Evolutionary conservation across 2,888 invertebrate genomes (phyloP), one percentile per base, ranked within the genome.

Genomic region (Tetragonisca angustula): DNA sequence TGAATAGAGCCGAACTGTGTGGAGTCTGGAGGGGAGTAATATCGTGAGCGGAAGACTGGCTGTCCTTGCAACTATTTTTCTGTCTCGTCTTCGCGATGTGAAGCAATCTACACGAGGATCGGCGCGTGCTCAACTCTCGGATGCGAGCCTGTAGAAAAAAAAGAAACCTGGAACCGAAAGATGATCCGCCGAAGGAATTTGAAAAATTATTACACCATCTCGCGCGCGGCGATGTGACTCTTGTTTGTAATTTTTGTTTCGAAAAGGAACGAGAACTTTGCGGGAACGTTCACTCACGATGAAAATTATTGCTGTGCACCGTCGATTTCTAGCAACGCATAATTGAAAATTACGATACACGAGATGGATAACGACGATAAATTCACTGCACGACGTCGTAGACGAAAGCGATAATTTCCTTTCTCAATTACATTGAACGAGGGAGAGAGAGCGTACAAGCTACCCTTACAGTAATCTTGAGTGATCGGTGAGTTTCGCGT

Each of bases 51-150:
- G 91, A 91, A 91, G 88, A 91, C 81, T 86, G 88, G 88, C 76
- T 68, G 70, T 56, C 85, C 85, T 83, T 92, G 72, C 87, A 90
- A 89, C 89, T 88, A 89, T 73, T 79, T 75, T 83, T 62, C 75
- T 72, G 24, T 75, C 86, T 71, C 86, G 77, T 87, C 84, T 85
- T 84, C 76, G 86, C 75, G 84, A 88, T 90, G 88, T 88, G 89
- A 91, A 90, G 90, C 91, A 91, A 92, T 92, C 90, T 91, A 91
- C 91, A 92, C 87, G 90, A 89, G 86, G 87, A 89, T 90, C 87
- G 88, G 77, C 87, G 86, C 86, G 84, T 80, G 83, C 76, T 78
- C 76, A 70, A 80, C 70, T 81, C 79, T 56, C 64, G 61, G 73
- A 64, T 68, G 50, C 61, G 67, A 73, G 71, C 74, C 54, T 64